These are phyloP conservation scores for Lepus americanus DNA, from an alignment of 2,113 vertebrate genomes.

Conservation along the genomic window DNA sequence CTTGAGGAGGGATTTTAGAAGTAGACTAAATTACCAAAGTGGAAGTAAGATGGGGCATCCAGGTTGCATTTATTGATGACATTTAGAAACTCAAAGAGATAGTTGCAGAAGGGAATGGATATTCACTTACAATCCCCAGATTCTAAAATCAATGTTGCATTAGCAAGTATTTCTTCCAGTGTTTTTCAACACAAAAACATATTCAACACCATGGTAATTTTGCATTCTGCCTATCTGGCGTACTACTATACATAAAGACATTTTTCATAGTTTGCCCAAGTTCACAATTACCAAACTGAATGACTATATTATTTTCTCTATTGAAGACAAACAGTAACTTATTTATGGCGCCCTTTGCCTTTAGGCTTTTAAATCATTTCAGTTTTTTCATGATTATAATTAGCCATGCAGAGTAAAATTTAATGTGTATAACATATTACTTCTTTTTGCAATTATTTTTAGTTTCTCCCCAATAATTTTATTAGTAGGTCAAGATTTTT, in stretches of 20 bases:
- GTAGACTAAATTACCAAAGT: neutral
- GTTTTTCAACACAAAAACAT: neutral
- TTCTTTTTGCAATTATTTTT: slow-evolving; percentile 34
- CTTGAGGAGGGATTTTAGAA: neutral
- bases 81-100: neutral
- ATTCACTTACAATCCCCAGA: neutral
- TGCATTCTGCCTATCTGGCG: neutral
- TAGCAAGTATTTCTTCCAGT: neutral
- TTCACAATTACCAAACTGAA: neutral
- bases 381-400: slow-evolving; percentile 45
- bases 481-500: neutral
- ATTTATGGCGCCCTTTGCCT: neutral
- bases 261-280: neutral
- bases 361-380: neutral
- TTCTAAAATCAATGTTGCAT: neutral
- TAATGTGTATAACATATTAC: slow-evolving; percentile 7
- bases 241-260: neutral
- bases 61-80: neutral
- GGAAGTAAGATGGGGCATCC: neutral
- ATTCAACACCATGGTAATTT: neutral
- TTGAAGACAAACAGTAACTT: slow-evolving; percentile 9
- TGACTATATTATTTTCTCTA: slow-evolving; percentile 11
- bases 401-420: slow-evolving; percentile 33
- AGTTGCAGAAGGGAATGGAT: neutral
- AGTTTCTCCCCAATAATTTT: neutral